Evolutionary conservation across 2,888 invertebrate genomes (phyloP), one percentile per base, ranked within the genome.

Genomic region (Pterostichus niger): DNA sequence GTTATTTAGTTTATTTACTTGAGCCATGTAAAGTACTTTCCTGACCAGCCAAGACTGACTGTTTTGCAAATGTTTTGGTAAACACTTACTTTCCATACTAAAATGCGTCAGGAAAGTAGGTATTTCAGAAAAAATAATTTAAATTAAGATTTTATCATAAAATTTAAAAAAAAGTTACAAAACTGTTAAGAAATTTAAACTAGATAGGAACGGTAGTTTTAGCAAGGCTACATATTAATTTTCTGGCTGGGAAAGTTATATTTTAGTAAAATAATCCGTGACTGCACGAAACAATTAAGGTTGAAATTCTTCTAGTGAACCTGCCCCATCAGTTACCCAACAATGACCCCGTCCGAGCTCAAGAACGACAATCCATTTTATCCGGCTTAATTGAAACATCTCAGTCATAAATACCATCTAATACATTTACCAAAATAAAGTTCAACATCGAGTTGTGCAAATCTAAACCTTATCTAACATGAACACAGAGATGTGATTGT

Each of bases 311-410:
- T 71, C 1, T 17, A 13, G 15, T 56, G 44, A 71, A 71, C 68
- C 68, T 71, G 68, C 44, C 56, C 56, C 56, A 56, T 56, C 24
- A 40, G 46, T 71, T 71, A 44, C 24, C 31, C 49, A 75, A 75
- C 49, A 75, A 49, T 52, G 75, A 75, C 68, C 68, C 68, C 68
- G 44, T 64, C 64, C 33, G 13, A 31, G 49, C 49, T 17, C 54
- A 76, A 78, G 31, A 68, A 81, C 35, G 73, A 81, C 81, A 81
- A 68, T 71, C 44, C 59, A 73, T 73, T 81, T 52, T 54, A 81
- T 71, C 44, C 35, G 54, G 52, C 68, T 81, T 81, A 81, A 81
- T 81, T 81, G 56, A 81, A 81, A 71, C 71, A 71, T 81, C 81
- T 81, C 40, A 17, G 56, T 15, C 35, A 64, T 46, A 80, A 79